Evolutionary conservation across 2,888 invertebrate genomes (phyloP), one percentile per base, ranked within the genome.

Genomic region (Hofmannophila pseudospretella): DNA sequence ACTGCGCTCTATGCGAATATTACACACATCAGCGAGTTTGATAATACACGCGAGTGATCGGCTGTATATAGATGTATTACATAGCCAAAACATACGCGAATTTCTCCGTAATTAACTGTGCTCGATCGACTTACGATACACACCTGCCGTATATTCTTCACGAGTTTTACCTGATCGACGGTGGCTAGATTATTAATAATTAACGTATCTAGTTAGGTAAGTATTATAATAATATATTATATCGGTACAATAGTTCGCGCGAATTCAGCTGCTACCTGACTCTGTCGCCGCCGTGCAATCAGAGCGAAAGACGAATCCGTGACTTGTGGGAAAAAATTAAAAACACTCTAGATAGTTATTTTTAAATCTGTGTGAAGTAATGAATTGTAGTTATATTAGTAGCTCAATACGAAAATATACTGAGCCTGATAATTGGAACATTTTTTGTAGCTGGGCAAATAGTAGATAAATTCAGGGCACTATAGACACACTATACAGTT

Each of bases 1-100:
- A 79, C 82, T 79, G 71, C 67, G 62, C 69, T 67, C 67, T 63
- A 69, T 62, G 66, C 69, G 73, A 79, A 71, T 74, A 67, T 62
- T 23, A 23, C n/a, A 73, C 69, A 72, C 79, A 74, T 71, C 69
- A 67, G 58, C 64, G 64, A 60, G 66, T 76, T 67, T 78, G 82
- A 82, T 82, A 84, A 84, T 71, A 61, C 49, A 38, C 63, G 53
- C 64, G 64, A 67, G 61, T 26, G 40, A 25, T 36, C 34, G 29
- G 36, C 14, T 67, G 71, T 67, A 73, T 67, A 73, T 64, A 58
- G 63, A 67, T 58, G 54, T 59, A 67, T 61, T 70, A 67, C 63
- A 71, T 64, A 52, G 65, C 68, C 71, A 64, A 79, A 77, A 64
- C 63, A 64, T 57, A 50, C 63, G 57, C 60, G 64, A 57, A 72